A percentile compares a stretch with the other conserved stretches of the same genome.
These are phyloP conservation scores for Chymomyza amoena DNA, from an alignment of 2,888 invertebrate species.

Conservation along the genomic window DNA sequence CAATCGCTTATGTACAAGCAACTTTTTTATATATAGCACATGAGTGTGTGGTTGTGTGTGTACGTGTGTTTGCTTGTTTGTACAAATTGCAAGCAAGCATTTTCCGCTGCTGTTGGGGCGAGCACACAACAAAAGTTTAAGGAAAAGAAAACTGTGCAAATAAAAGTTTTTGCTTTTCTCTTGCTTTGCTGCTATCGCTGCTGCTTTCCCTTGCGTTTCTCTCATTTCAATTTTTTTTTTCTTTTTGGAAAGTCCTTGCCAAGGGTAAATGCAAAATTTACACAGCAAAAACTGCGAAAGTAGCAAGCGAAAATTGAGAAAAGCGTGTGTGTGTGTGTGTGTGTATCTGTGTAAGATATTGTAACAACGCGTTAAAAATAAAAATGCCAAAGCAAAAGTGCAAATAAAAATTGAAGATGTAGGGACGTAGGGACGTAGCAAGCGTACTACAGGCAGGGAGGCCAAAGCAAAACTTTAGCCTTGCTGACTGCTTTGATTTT, in stretches of 20 bases:
- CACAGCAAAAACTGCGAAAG: slow-evolving; percentile 14
- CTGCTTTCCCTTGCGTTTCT: slow-evolving; percentile 18
- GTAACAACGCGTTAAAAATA: slow-evolving; percentile 44
- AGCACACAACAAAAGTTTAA: slow-evolving; percentile 62
- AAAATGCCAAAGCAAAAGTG: slow-evolving; percentile 27
- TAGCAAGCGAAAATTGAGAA: slow-evolving; percentile 1
- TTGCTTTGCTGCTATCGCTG: slow-evolving; percentile 19
- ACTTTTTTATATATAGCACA: slow-evolving; percentile 2
- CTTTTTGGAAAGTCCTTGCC: slow-evolving; percentile 68
- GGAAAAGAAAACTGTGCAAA: slow-evolving; percentile 71
- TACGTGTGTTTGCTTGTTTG: slow-evolving; percentile 30
- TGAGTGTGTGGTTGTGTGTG: neutral
- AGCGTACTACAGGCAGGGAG: neutral
- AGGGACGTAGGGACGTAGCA: neutral
- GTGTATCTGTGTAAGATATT: slow-evolving; percentile 45
- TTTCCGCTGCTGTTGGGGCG: slow-evolving; percentile 37
- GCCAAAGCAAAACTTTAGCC: slow-evolving; percentile 1
- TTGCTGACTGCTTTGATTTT: slow-evolving; percentile 52
- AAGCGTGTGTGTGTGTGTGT: neutral
- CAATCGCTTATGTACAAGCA: slow-evolving; percentile 5
- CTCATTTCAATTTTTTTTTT: slow-evolving; percentile 16
- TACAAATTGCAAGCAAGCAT: slow-evolving; percentile 72
- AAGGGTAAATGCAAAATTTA: slow-evolving; percentile 76
- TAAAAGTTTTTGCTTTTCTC: slow-evolving; percentile 70
- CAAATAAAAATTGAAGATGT: neutral